Evolutionary conservation across 2,113 vertebrate genomes (phyloP), one percentile per base, ranked within the genome.

Genomic region (Holacanthus passer): DNA sequence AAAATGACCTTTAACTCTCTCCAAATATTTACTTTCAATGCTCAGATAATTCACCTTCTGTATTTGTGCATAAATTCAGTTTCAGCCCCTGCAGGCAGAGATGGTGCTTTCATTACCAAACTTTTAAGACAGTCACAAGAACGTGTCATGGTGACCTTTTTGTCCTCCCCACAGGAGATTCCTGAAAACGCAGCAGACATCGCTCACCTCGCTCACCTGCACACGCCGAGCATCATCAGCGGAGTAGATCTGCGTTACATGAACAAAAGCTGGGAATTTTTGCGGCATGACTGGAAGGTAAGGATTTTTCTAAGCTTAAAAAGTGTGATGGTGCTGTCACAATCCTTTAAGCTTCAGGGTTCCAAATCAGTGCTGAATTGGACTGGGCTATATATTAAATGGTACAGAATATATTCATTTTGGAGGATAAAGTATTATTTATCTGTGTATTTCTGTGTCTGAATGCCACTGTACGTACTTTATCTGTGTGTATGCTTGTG

Each of bases 261-360:
- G 4, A 91, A 94, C 79, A 93, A 88, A 73, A 83, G 92, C 48
- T 97, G 96, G 95, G 78, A 93, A 17, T 96, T 96, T 71, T 31
- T 96, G 27, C 93, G 86, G 5, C 96, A 97, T 22, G 48, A 88
- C 37, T 97, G 97, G 97, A 95, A 97, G 94, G 96, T 96, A 81
- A 73, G 14, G 11, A 31, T 3, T 8, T 8, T 12, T 20, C 14
- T 12, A 1, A 48, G 3, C 16, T 27, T 1, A 45, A 19, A 47
- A 12, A 59, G 19, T 17, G 12, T 48, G 29, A 17, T 43, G n/a
- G 0, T 47, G 20, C 29, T 47, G 60, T 19, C 24, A 47, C 22
- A 12, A 4, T 32, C 39, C 19, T 13, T 11, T 14, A 7, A 22
- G 53, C 17, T 43, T 56, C 13, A 22, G 1, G 19, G n/a, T n/a